Evolutionary conservation across 1,140 invertebrate species (phyloP), one percentile per base, ranked within the genome.

Genomic region (Leguminivora glycinivorella): DNA sequence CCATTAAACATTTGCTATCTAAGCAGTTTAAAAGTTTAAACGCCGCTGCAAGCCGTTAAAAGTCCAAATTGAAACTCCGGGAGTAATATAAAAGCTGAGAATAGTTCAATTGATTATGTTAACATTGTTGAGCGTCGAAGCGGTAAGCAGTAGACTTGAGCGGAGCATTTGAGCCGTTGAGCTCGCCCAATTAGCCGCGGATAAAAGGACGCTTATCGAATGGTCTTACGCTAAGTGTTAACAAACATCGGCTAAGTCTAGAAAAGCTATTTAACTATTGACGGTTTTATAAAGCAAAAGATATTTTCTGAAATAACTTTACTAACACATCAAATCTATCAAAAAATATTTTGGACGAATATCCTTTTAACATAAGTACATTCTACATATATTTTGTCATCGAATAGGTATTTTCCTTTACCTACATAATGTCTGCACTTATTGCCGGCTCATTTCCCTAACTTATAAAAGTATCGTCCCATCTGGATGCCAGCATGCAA

Each of bases 161-260:
- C 19, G 24, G 58, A 29, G 58, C 29, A 34, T 52, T 52, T 52
- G 47, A 75, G 78, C 67, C 75, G 80, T 72, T 34, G 68, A 29
- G 68, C 31, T 75, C 71, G 79, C 68, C 79, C 76, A 74, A 84
- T 83, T 84, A 81, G 80, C 76, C 75, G 66, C 72, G 71, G 79
- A 82, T 83, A 81, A 80, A 77, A 84, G 78, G 80, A 77, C 80
- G 84, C 79, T 88, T 83, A 83, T 75, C 74, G 76, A 67, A 72
- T 74, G 34, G 72, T 52, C 56, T 70, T 72, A 52, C 1, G n/a
- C 47, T 52, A 22, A 52, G 47, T 52, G 47, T 52, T 22, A 79
- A 78, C 73, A 82, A 83, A 80, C 70, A 73, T 72, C 72, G 71
- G 22, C 47, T 17, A 22, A 22, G 47, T 52, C 47, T 22, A 22